phyloP scores from a whole-genome alignment of 2,888 invertebrate genomes.

The Sesia apiformis region DNA sequence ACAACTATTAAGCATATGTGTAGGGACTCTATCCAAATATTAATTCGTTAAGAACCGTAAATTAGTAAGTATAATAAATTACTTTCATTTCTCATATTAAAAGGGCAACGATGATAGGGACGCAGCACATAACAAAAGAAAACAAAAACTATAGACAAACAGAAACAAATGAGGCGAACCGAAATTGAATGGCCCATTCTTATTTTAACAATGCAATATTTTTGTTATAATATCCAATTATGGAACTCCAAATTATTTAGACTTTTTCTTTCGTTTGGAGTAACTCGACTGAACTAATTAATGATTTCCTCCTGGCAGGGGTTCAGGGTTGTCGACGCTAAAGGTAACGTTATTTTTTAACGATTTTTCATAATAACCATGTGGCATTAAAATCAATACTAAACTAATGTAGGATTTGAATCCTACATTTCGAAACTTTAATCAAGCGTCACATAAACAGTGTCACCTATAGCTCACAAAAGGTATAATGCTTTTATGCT shows the following conservation, averaged over 20 bases:
- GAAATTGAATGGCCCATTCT: constrained; percentile 52
- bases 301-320: constrained; percentile 57
- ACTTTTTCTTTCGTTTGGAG: constrained; percentile 51
- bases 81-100: constrained; percentile 36
- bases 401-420: too few relatives aligned
- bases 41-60: constrained; percentile 21
- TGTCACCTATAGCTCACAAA: too few relatives aligned
- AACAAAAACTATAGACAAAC: constrained; percentile 41
- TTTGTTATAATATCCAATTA: constrained; percentile 70
- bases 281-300: constrained; percentile 61
- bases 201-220: constrained; percentile 51
- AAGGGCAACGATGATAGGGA: constrained; percentile 12
- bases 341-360: too few relatives aligned
- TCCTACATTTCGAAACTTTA: too few relatives aligned
- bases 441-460: too few relatives aligned
- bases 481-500: too few relatives aligned
- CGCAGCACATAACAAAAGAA: constrained; percentile 10
- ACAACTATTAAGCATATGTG: too few relatives aligned
- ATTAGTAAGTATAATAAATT: constrained; percentile 60
- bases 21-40: too few relatives aligned
- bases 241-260: constrained; percentile 47
- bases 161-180: constrained; percentile 52
- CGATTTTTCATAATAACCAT: too few relatives aligned
- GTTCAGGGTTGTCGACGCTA: constrained; percentile 28
- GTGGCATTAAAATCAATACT: too few relatives aligned